phyloP scores from a whole-genome alignment of 2,113 vertebrate species.

The Alligator sinensis region DNA sequence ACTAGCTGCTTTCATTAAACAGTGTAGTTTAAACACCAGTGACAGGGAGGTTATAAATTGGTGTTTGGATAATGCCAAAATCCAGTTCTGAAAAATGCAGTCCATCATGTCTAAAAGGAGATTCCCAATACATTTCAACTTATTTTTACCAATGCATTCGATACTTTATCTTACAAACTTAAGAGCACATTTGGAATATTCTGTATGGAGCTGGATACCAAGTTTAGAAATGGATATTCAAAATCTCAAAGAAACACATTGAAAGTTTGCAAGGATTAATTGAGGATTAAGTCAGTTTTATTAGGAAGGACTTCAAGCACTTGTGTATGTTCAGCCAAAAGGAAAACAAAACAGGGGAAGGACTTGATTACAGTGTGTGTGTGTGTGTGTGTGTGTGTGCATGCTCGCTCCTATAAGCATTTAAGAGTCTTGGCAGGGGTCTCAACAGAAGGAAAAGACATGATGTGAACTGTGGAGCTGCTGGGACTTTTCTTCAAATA shows the following conservation, averaged over 20 bases:
- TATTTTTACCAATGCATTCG: background rate
- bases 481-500: background rate
- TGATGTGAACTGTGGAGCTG: background rate
- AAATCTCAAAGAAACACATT: background rate
- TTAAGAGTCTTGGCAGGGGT: background rate
- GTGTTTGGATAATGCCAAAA: background rate
- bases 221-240: background rate
- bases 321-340: background rate
- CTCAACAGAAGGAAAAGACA: background rate
- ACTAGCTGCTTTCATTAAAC: background rate
- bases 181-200: background rate
- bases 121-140: background rate
- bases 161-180: background rate
- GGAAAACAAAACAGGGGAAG: background rate
- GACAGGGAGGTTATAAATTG: background rate
- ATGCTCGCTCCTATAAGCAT: background rate
- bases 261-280: background rate
- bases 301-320: fast-evolving
- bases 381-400: no score
- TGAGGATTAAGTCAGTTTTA: background rate
- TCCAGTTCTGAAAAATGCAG: background rate
- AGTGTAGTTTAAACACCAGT: background rate
- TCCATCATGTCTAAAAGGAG: background rate
- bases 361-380: background rate
- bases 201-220: background rate